A percentile compares a stretch with the other conserved stretches of the same genome.
These are phyloP conservation scores for Pseudoips prasinana DNA, from an alignment of 2,888 invertebrate species.

Conservation along the genomic window DNA sequence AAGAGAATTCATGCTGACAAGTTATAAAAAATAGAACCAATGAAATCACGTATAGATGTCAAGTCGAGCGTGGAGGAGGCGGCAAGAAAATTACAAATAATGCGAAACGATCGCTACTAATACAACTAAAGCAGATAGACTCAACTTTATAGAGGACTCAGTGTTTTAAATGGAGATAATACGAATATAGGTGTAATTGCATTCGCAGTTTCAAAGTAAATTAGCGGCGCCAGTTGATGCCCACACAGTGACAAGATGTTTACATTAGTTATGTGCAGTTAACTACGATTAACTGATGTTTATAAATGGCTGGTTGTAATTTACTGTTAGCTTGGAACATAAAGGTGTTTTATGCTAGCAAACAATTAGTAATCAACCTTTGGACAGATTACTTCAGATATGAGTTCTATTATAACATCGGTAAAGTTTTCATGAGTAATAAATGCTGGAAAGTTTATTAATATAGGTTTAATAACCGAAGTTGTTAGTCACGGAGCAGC, in stretches of 20 bases:
- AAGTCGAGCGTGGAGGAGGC: constrained; percentile 69
- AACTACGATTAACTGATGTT: constrained; percentile 45
- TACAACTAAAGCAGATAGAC: constrained; percentile 31
- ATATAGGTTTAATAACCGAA: too few relatives aligned
- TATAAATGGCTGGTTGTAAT: constrained; percentile 29
- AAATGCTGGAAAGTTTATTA: too few relatives aligned
- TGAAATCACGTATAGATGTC: constrained; percentile 66
- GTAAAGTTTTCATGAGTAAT: too few relatives aligned
- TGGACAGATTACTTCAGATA: too few relatives aligned
- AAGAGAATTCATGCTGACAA: constrained; percentile 49
- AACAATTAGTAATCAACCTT: constrained; percentile 27
- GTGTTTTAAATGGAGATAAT: constrained; percentile 27
- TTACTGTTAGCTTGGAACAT: constrained; percentile 24
- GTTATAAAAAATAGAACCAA: constrained; percentile 57
- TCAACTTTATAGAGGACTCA: constrained; percentile 40
- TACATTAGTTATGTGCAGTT: constrained; percentile 39
- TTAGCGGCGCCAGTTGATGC: constrained; percentile 41
- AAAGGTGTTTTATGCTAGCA: constrained; percentile 21
- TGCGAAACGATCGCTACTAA: constrained; percentile 35
- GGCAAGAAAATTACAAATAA: constrained; percentile 54
- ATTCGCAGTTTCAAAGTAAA: constrained; percentile 39
- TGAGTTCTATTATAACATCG: too few relatives aligned
- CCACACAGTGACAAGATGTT: constrained; percentile 39
- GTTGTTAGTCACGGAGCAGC: too few relatives aligned
- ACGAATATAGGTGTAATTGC: constrained; percentile 37